Percentiles rank a stretch among this genome's conserved stretches.
phyloP scores from a whole-genome alignment of 2,113 vertebrate genomes.

The Mesembrinibis cayennensis region DNA sequence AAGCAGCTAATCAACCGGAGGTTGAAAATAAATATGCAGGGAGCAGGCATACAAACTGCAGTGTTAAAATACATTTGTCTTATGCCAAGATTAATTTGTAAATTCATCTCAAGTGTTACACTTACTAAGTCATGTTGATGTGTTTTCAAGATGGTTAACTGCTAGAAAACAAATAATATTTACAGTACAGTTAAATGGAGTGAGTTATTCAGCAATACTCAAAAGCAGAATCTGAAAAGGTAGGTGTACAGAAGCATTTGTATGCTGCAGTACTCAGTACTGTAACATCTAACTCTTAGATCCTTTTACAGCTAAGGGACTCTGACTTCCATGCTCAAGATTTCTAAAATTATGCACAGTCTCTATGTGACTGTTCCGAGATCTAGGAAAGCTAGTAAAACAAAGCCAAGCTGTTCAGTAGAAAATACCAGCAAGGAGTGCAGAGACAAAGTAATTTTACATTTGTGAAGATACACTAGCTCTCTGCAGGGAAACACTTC shows the following conservation, averaged over 20 bases:
- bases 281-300: neutral
- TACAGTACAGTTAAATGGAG: neutral
- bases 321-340: neutral
- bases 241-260: neutral
- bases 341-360: neutral
- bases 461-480: neutral
- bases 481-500: neutral
- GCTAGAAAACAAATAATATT: conserved; percentile 24
- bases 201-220: neutral
- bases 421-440: neutral
- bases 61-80: conserved; percentile 25
- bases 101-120: conserved; percentile 25
- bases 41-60: conserved; percentile 31
- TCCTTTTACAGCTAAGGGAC: neutral
- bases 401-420: neutral
- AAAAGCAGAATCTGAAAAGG: neutral
- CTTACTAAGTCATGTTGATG: conserved; percentile 18
- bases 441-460: neutral
- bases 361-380: neutral
- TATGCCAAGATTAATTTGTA: conserved; percentile 39
- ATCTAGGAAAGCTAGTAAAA: neutral
- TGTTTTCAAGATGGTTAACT: conserved; percentile 33
- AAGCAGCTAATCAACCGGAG: conserved; percentile 34
- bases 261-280: neutral
- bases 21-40: conserved; percentile 36